Evolutionary conservation across 92 coral and sea anemone species (phyloP).

Genomic region (Palythoa caribaeorum): DNA sequence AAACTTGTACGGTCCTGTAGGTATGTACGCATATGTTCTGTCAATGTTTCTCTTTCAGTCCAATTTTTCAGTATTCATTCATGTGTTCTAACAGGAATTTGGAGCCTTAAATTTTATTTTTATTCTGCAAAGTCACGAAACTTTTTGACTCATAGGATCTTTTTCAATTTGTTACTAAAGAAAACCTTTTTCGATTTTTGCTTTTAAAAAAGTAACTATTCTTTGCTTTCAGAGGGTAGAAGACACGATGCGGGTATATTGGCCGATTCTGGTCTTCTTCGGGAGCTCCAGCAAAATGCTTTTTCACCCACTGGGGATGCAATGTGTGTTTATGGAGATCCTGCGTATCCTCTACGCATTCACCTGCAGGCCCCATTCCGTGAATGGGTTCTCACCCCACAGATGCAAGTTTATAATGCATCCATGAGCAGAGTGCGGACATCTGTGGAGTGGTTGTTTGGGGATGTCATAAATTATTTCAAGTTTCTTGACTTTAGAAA

Average conservation of each 20-base stretch:
- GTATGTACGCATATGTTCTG: not conserved
- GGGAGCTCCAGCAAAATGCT: slow-evolving; percentile 26
- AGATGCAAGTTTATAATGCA: slow-evolving; percentile 20
- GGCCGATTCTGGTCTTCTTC: slow-evolving; percentile 24
- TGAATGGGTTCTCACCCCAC: slow-evolving; percentile 13
- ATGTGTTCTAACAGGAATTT: not conserved
- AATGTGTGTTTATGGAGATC: no score
- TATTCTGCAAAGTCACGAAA: no score
- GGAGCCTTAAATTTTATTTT: not conserved
- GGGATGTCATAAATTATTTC: slow-evolving; percentile 18
- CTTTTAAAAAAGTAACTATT: not conserved
- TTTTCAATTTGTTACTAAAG: no score
- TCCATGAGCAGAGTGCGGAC: slow-evolving; percentile 29
- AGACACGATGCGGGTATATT: not conserved
- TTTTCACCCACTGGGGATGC: slow-evolving; percentile 20
- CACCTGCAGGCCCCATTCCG: slow-evolving; percentile 39
- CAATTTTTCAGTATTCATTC: not conserved
- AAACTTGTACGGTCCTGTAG: not conserved
- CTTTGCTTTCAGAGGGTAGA: no score
- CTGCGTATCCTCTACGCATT: no score
- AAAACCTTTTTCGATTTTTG: no score
- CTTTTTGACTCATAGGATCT: no score
- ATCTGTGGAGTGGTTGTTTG: not conserved
- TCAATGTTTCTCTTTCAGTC: not conserved
- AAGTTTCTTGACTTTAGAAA: no score